phyloP scores from a whole-genome alignment of 2,888 invertebrate species.

The Caenorhabditis virilis region DNA sequence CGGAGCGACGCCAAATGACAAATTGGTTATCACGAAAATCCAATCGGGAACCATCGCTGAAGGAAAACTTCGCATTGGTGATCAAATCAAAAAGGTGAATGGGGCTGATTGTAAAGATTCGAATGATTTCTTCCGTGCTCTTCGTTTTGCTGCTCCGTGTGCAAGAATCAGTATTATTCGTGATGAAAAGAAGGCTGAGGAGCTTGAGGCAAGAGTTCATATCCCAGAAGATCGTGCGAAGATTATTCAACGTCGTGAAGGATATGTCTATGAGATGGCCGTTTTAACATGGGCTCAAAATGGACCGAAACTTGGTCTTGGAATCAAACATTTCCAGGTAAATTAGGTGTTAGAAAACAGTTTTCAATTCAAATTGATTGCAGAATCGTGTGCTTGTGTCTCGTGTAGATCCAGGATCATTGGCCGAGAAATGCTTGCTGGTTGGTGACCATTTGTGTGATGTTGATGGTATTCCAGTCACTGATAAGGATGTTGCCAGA shows the following conservation, averaged over 20 bases:
- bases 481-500: constrained; percentile 42
- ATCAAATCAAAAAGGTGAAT: constrained; percentile 56
- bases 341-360: too few species aligned
- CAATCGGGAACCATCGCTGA: constrained; percentile 59
- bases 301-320: constrained; percentile 59
- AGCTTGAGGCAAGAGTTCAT: constrained; percentile 50
- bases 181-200: constrained; percentile 50
- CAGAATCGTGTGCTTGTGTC: constrained; percentile 62
- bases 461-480: constrained; percentile 41
- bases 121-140: constrained; percentile 55
- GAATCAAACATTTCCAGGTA: constrained; percentile 60
- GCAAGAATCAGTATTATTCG: constrained; percentile 45
- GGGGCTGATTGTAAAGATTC: constrained; percentile 39
- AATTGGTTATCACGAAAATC: constrained; percentile 59
- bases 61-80: constrained; percentile 60
- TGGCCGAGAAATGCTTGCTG: constrained; percentile 42
- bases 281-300: constrained; percentile 41
- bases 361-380: too few species aligned
- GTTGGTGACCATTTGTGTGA: constrained; percentile 45
- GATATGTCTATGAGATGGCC: constrained; percentile 49
- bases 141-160: constrained; percentile 52
- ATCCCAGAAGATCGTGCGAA: constrained; percentile 59
- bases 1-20: constrained; percentile 62
- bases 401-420: constrained; percentile 48
- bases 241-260: constrained; percentile 58